A percentile compares a stretch with the other conserved stretches of the same genome.
phyloP scores from a whole-genome alignment of 2,113 vertebrate genomes.

The Rhabdomys dilectus region DNA sequence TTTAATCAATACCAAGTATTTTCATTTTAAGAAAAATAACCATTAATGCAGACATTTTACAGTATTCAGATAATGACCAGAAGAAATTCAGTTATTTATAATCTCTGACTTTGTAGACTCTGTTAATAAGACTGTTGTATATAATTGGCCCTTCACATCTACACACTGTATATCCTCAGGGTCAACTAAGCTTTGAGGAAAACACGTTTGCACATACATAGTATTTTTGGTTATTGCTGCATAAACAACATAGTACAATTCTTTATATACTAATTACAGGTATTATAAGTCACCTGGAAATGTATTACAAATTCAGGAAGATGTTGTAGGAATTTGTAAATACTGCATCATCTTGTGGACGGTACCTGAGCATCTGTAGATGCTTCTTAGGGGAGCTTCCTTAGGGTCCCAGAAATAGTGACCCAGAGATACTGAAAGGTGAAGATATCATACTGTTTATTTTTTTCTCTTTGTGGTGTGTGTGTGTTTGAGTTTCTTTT shows the following conservation, averaged over 20 bases:
- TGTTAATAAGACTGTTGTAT: neutral
- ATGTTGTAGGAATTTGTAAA: neutral
- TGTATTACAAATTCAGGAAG: neutral
- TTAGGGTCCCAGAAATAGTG: neutral
- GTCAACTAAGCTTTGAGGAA: neutral
- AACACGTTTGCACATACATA: neutral
- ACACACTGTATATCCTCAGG: neutral
- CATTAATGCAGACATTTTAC: neutral
- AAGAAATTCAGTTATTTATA: neutral
- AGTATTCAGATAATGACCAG: neutral
- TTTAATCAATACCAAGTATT: slow-evolving; percentile 20
- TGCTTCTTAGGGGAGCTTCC: neutral
- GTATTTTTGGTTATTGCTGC: neutral
- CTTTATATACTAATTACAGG: neutral
- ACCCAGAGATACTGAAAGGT: neutral
- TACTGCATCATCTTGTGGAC: neutral
- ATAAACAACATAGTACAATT: neutral
- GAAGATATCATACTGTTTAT: neutral
- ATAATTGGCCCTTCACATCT: neutral
- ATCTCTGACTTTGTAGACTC: slow-evolving; percentile 29
- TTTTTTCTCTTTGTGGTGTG: neutral
- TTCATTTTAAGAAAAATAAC: slow-evolving; percentile 17
- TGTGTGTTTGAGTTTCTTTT: neutral
- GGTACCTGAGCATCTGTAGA: no score
- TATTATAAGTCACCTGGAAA: neutral